Conservation (phyloP, 2,888 invertebrate genomes). For the Deladenus siricidicola region DNA sequence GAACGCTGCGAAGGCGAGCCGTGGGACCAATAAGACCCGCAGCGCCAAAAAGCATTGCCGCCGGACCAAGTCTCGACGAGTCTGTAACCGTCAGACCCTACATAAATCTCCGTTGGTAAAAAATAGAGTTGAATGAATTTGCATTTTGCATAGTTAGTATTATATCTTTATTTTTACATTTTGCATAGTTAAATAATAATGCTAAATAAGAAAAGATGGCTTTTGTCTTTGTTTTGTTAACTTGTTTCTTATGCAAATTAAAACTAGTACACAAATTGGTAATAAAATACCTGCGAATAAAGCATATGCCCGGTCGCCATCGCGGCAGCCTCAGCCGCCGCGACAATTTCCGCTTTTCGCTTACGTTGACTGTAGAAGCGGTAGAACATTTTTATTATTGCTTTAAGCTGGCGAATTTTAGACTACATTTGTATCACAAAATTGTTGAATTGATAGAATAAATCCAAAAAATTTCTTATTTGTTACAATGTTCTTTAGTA, state of each 20-base stretch:
- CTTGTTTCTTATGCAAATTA: no score
- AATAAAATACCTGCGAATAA: constrained; percentile 31
- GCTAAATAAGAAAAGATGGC: no score
- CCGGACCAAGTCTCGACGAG: background rate
- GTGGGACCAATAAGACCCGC: background rate
- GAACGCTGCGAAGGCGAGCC: background rate
- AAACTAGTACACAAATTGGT: no score
- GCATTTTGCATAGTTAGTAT: background rate
- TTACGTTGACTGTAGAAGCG: constrained; percentile 15
- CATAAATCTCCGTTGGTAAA: no score
- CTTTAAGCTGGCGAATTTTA: no score
- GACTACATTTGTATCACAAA: no score
- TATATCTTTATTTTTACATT: no score
- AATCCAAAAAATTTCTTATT: no score
- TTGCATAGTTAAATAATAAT: no score
- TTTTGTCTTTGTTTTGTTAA: no score
- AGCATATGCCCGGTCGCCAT: constrained; percentile 33
- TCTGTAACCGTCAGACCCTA: background rate
- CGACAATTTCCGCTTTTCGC: constrained; percentile 1
- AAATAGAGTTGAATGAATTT: background rate
- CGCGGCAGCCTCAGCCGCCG: constrained; percentile 1
- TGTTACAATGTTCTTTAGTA: no score
- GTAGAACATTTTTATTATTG: constrained; percentile 21
- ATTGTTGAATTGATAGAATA: no score
- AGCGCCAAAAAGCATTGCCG: background rate